Percentiles rank a stretch among this genome's conserved stretches.
Conservation (phyloP, 2,888 invertebrate species). For the Tetranychus piercei region DNA sequence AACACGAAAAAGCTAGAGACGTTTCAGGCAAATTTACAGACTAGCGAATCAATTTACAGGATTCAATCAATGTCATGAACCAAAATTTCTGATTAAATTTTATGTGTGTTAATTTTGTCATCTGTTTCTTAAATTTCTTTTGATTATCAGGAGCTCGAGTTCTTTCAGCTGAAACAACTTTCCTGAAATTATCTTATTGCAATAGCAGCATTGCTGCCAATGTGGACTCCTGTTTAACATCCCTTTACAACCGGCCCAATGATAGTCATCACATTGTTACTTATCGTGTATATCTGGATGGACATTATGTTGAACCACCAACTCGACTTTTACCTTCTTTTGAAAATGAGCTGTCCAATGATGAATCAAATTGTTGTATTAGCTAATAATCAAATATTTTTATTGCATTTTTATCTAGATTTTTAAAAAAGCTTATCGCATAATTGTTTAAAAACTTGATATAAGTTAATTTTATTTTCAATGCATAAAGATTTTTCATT, state of each 20-base stretch:
- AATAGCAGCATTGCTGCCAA: conserved; percentile 14
- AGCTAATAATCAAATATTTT: conserved; percentile 6
- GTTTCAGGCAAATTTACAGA: too few species aligned
- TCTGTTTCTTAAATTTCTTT: background rate
- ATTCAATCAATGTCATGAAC: too few species aligned
- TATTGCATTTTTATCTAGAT: too few species aligned
- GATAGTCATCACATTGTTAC: conserved; percentile 11
- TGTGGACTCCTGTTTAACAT: conserved; percentile 15
- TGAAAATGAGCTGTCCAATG: background rate
- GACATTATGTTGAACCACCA: conserved; percentile 17
- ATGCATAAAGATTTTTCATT: too few species aligned
- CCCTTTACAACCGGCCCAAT: background rate
- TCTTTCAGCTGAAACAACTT: conserved; percentile 14
- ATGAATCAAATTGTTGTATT: conserved; percentile 2
- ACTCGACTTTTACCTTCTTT: conserved; percentile 11
- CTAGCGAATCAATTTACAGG: too few species aligned
- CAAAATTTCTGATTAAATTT: too few species aligned
- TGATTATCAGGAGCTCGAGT: conserved; percentile 11
- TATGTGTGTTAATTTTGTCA: too few species aligned
- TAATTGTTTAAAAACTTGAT: too few species aligned
- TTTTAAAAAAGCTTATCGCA: too few species aligned
- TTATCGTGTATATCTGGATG: conserved; percentile 17
- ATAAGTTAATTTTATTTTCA: too few species aligned
- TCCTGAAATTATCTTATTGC: conserved; percentile 12
- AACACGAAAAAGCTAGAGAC: too few species aligned